Evolutionary conservation across 2,797 vertebrate genomes (phyloP), one percentile per base, ranked within the genome.

Genomic region (Notolabrus celidotus): DNA sequence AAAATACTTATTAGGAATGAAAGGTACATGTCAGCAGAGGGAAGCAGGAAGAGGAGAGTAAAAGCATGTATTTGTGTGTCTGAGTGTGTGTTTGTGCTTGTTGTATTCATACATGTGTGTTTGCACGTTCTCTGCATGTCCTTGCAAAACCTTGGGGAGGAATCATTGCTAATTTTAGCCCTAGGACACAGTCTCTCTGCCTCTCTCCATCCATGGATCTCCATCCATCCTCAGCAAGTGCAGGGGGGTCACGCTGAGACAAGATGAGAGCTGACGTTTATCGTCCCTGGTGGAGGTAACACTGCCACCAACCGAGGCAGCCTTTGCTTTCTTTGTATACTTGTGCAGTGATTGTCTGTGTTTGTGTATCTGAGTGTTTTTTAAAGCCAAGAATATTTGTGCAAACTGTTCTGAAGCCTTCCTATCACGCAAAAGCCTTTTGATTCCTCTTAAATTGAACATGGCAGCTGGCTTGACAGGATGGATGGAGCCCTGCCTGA

Each of bases 121-220:
- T 77, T 65, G 59, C 46, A 51, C 54, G 27, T 61, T 67, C 70
- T 67, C 61, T 66, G 56, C 41, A 68, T 83, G 89, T 92, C 89
- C 90, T 93, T 92, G 89, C 45, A 79, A 86, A 87, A 89, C 88
- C 88, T 87, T 89, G 72, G 72, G 79, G 78, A 89, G 77, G 79
- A 89, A 87, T 89, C 83, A 85, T 54, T 78, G 86, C 92, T 93
- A 93, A 93, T 94, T 93, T 94, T 91, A 93, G 86, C 91, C 82
- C 47, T 39, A 79, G 89, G 88, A 88, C 78, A 79, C 72, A 77
- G 71, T 78, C 71, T 87, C 81, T 63, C 74, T 74, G 51, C 36
- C 31, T 56, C 75, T 71, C 58, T 58, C 60, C 54, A 42, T 80
- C 67, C 86, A 67, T 67, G 74, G 85, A 88, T 85, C 76, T 87